Base-by-base conservation (phyloP, 1,140 invertebrate genomes). In the Euura saliciscinereae region DNA sequence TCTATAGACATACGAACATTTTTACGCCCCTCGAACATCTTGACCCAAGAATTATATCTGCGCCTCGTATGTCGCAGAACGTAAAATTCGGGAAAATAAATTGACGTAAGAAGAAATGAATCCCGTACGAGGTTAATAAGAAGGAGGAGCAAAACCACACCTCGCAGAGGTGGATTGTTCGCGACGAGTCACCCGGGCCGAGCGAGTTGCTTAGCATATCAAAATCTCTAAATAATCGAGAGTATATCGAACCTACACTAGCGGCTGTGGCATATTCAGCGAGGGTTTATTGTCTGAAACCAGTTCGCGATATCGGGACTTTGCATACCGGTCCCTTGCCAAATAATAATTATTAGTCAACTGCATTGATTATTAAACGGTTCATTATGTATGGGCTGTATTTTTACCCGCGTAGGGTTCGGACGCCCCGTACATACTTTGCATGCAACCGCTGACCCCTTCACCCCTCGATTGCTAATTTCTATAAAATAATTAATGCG, bases 361-460 rank as follows among this genome's bases (percentile, higher is more conserved):
- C 77, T 79, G 78, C 82, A 86, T 87, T 86, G 86, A 87, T 87
- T 87, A 85, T 86, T 86, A 84, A 86, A 80, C 82, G 82, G 78
- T 81, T 82, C 81, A 83, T 84, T 84, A 84, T 85, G 72, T 77
- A 71, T 67, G 71, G 71, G 28, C 43, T 43, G 67, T 42, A 72
- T 72, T 72, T 44, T 67, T 10, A 28, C 28, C 28, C 28, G 28
- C 28, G 28, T 28, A 28, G 66, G 66, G 66, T 42, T 67, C 42
- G 66, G 28, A 42, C 28, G 10, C 28, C 8, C 66, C 13, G 13
- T 68, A 42, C 45, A 46, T 59, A 70, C 65, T 64, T 64, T 44
- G 66, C 71, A 66, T 51, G 44, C 51, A n/a, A 59, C 51, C 13
- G 51, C 51, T 59, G 51, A 59, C 51, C 51, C 51, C 13, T 59